phyloP scores from a whole-genome alignment of 1,140 invertebrate species.

The Triops longicaudatus region DNA sequence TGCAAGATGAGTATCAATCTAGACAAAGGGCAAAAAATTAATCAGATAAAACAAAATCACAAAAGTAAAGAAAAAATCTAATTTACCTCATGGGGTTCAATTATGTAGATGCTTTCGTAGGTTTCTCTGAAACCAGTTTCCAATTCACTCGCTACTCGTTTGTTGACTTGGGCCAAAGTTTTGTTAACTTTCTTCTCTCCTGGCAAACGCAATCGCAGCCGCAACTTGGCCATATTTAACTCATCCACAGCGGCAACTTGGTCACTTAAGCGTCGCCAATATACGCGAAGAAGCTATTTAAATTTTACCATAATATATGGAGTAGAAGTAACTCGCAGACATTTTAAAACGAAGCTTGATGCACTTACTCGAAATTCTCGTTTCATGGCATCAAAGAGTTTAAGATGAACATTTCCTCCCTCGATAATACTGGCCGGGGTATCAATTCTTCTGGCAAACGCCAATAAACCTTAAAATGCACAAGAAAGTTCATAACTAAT shows the following conservation, averaged over 20 bases:
- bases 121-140: constrained; percentile 17
- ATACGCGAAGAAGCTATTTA: constrained; percentile 39
- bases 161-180: constrained; percentile 32
- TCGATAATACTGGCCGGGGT: constrained; percentile 38
- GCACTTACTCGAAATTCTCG: constrained; percentile 55
- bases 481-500: constrained; percentile 23
- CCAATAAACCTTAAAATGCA: constrained; percentile 33
- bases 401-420: constrained; percentile 48
- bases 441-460: constrained; percentile 32
- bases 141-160: constrained; percentile 21
- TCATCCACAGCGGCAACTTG: constrained; percentile 59
- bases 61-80: neutral
- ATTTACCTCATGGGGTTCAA: constrained; percentile 45
- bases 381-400: constrained; percentile 51
- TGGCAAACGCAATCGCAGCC: constrained; percentile 48
- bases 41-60: too few species aligned
- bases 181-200: constrained; percentile 39
- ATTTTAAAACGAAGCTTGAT: constrained; percentile 1
- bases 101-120: constrained; percentile 41
- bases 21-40: neutral
- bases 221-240: constrained; percentile 60
- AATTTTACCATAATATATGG: constrained; percentile 3
- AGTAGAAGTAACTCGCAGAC: neutral
- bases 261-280: constrained; percentile 53
- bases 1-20: constrained; percentile 34